These are phyloP conservation scores for Trichogramma dendrolimi DNA, from an alignment of 2,888 invertebrate genomes.

Conservation along the genomic window DNA sequence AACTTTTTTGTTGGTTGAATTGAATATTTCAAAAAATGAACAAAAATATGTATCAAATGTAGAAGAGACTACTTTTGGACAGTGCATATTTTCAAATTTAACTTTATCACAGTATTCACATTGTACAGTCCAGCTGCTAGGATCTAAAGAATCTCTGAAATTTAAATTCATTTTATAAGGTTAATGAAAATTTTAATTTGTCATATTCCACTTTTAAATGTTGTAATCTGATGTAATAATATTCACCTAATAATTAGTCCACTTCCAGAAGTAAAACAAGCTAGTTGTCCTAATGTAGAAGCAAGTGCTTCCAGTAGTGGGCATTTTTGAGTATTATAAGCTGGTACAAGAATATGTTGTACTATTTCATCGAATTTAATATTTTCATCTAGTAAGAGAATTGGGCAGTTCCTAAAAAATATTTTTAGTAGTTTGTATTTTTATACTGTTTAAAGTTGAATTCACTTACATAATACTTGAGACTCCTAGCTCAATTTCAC, in stretches of 20 bases:
- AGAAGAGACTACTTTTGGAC: slow-evolving; percentile 27
- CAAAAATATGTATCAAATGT: slow-evolving; percentile 39
- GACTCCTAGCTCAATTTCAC: slow-evolving; percentile 37
- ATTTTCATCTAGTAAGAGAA: slow-evolving; percentile 32
- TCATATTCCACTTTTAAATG: not conserved
- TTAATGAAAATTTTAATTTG: not conserved
- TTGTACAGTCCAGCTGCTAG: slow-evolving; percentile 32
- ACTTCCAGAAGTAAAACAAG: slow-evolving; percentile 41
- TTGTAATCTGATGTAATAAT: not conserved
- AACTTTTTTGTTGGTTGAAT: slow-evolving; percentile 38
- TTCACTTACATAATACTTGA: slow-evolving; percentile 40
- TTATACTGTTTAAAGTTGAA: slow-evolving; percentile 5
- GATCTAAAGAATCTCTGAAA: slow-evolving; percentile 31
- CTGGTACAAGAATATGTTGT: slow-evolving; percentile 40
- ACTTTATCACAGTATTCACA: slow-evolving; percentile 37
- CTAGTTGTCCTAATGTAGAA: slow-evolving; percentile 38
- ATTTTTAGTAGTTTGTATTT: slow-evolving; percentile 9
- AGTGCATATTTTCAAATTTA: slow-evolving; percentile 15
- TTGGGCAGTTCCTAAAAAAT: slow-evolving; percentile 31
- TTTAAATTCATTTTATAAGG: not conserved
- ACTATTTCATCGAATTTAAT: slow-evolving; percentile 37
- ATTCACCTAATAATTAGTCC: slow-evolving; percentile 38
- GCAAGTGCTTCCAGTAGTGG: slow-evolving; percentile 39
- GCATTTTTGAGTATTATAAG: slow-evolving; percentile 34
- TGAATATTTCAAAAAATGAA: slow-evolving; percentile 39